phyloP scores from a whole-genome alignment of 2,113 vertebrate genomes.

The Myotis yumanensis region DNA sequence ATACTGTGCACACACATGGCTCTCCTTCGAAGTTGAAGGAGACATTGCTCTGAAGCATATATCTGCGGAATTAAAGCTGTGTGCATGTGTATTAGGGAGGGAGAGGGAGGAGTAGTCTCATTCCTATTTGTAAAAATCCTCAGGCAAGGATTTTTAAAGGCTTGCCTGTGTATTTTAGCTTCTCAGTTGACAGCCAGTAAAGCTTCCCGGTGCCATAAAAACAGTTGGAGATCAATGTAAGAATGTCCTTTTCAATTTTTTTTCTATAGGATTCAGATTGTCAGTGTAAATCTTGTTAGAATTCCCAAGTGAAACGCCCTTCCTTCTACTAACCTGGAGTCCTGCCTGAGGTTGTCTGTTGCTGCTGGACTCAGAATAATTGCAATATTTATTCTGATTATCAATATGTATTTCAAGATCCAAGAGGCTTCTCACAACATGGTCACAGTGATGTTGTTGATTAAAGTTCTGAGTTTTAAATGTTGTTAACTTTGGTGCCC shows the following conservation, averaged over 20 bases:
- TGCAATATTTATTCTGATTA: neutral
- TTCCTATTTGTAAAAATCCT: neutral
- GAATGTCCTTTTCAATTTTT: neutral
- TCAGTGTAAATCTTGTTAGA: neutral
- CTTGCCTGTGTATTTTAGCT: neutral
- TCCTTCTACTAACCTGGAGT: neutral
- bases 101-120: accelerated
- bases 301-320: neutral
- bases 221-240: neutral
- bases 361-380: neutral
- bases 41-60: neutral
- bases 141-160: neutral
- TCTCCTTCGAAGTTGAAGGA: neutral
- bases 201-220: neutral
- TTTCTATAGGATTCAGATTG: neutral
- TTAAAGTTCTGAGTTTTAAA: neutral
- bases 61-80: neutral
- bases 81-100: neutral
- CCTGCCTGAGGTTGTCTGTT: neutral
- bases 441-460: neutral
- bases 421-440: neutral
- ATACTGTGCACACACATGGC: neutral
- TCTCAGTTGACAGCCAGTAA: neutral
- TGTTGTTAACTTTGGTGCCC: neutral
- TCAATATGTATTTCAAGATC: neutral